Base-by-base conservation (phyloP, 1,140 invertebrate genomes). In the Diabrotica virgifera region DNA sequence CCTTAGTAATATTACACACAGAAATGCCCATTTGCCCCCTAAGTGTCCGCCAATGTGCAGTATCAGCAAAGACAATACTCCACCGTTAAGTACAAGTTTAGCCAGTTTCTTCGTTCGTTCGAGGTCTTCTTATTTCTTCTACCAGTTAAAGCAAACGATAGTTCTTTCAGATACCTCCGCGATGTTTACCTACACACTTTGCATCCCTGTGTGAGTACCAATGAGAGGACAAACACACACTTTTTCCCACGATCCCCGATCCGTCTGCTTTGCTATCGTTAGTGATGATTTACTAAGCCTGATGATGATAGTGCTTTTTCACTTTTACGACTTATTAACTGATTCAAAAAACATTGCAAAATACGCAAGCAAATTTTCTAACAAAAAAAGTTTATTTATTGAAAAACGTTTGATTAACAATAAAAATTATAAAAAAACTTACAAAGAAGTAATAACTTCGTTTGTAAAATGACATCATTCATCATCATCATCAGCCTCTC, bases 171-270 rank as follows among this genome's bases (percentile, higher is more conserved):
- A 60, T 24, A 60, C 38, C 59, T 14, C 55, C 55, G 50, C 59
- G 8, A n/a, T 60, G 50, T 60, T 60, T 60, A 35, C 59, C 59
- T 10, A 50, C 36, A 50, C 59, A 60, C 59, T 60, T 60, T 60
- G 59, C 37, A 60, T 60, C 59, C 59, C 59, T 36, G 36, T 60
- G 59, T 50, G 11, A 60, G 59, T 35, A 24, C 50, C 50, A 60
- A 50, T 57, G 55, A 57, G 55, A 57, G 24, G 24, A 57, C 55
- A 57, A 57, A 57, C 55, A 60, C 50, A 60, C 50, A 13, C n/a
- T 14, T 60, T 40, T 60, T 60, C 59, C 59, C 59, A 60, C 59
- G 59, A 14, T 40, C 40, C 46, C 9, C 12, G 9, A 46, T 46
- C 4, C n/a, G n/a, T n/a, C n/a, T n/a, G n/a, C n/a, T 46, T 6